Percentiles rank a stretch among this genome's conserved stretches.
phyloP scores from a whole-genome alignment of 2,888 invertebrate species.

The Pseudococcus longispinus region DNA sequence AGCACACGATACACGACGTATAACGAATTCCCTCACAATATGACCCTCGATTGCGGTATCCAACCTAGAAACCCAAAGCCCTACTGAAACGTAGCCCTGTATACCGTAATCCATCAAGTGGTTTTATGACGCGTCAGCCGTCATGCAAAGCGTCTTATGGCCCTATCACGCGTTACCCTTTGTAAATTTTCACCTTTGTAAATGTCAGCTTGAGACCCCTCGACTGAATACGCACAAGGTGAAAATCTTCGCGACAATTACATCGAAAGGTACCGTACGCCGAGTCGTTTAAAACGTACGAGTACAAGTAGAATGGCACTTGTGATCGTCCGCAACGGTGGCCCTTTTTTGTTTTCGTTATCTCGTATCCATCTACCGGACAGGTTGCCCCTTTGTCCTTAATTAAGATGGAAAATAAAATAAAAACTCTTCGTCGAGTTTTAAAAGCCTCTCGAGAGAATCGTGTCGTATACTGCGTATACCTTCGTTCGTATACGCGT shows the following conservation, averaged over 20 bases:
- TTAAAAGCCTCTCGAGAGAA: not conserved
- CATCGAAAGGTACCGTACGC: not conserved
- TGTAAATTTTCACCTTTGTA: not conserved
- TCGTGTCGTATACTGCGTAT: not conserved
- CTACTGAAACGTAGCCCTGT: not conserved
- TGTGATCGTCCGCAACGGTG: not conserved
- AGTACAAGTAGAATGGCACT: not conserved
- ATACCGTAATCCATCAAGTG: slow-evolving; percentile 16
- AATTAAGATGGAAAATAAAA: not conserved
- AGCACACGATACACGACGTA: not conserved
- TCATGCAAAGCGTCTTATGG: not conserved
- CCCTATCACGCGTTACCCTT: not conserved
- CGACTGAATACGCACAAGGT: not conserved
- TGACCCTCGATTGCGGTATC: not conserved
- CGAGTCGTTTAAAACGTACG: not conserved
- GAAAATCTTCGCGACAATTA: not conserved
- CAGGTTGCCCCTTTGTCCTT: not conserved
- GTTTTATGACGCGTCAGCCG: slow-evolving; percentile 17
- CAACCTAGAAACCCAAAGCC: not conserved
- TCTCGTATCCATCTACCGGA: not conserved
- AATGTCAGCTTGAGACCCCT: not conserved
- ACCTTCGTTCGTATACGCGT: not conserved
- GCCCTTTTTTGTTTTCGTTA: not conserved
- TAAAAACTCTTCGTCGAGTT: not conserved
- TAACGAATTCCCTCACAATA: not conserved